Evolutionary conservation across 1,140 invertebrate genomes (phyloP), one percentile per base, ranked within the genome.

Genomic region (Whitmania pigra): DNA sequence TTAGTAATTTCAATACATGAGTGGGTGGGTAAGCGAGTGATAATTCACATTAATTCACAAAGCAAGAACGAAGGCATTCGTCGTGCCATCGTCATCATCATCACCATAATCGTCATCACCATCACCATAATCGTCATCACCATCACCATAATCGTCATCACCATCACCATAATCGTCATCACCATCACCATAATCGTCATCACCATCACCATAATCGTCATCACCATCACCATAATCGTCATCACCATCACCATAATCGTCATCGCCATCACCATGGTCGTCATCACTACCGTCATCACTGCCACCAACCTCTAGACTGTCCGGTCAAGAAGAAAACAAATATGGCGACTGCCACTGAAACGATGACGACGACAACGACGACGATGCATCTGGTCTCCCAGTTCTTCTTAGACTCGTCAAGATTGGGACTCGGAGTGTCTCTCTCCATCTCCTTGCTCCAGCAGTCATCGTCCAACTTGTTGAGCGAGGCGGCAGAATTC

Each of bases 211-310:
- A 71, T 70, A 67, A 71, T 73, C 67, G 53, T 73, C 72, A 71
- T 17, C 43, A 11, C 9, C 43, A 17, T 49, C 43, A 49, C 9
- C 43, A 49, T 49, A 4, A 49, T 49, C 43, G 13, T 20, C 29
- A 20, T 72, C 67, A 70, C 71, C 67, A 69, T 69, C 20, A 31
- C 40, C 67, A 88, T 89, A 17, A 78, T 63, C 73, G 77, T 75
- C 72, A 54, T 20, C 57, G 53, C 53, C 72, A 71, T 73, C 72
- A 53, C 71, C 68, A n/a, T 71, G 67, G 36, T 70, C 72, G 36
- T 73, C 67, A 71, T 73, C 72, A 71, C 9, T 17, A 49, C 43
- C 43, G 9, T 49, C 43, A 49, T 17, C 43, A 49, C 13, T 13
- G 13, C 15, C 9, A 49, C 57, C 29, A 20, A 63, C 57, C 57